Percentiles rank a stretch among this genome's conserved stretches.
Evolutionary conservation across 1,140 invertebrate genomes (phyloP).

Genomic region (Drosophila bocki): DNA sequence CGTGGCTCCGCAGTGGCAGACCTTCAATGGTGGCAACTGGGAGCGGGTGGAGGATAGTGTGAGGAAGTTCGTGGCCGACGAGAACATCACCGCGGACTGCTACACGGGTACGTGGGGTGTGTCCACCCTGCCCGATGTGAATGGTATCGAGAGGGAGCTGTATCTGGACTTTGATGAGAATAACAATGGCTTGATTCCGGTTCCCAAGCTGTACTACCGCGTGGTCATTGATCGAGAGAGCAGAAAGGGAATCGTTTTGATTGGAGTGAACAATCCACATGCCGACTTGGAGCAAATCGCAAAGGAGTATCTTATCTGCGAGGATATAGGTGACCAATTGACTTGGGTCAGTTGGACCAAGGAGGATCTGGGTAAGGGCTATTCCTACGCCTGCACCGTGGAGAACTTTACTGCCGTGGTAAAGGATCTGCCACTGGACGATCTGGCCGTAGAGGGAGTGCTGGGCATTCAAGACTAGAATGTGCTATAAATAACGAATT

Average conservation of each 20-base stretch:
- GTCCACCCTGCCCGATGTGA: slow-evolving; percentile 85
- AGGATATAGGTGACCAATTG: slow-evolving; percentile 85
- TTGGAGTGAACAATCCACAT: slow-evolving; percentile 88
- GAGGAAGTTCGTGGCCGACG: slow-evolving; percentile 80
- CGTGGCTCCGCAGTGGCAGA: slow-evolving; percentile 88
- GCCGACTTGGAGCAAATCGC: slow-evolving; percentile 65
- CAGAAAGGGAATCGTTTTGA: slow-evolving; percentile 86
- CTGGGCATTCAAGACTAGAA: slow-evolving; percentile 40
- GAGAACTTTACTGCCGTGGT: slow-evolving; percentile 87
- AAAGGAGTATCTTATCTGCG: slow-evolving; percentile 86
- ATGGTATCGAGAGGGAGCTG: slow-evolving; percentile 84
- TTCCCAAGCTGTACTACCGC: slow-evolving; percentile 87
- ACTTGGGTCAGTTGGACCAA: slow-evolving; percentile 86
- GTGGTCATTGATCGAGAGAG: slow-evolving; percentile 86
- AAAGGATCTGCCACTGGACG: slow-evolving; percentile 75
- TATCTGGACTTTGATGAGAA: slow-evolving; percentile 85
- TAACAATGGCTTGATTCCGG: slow-evolving; percentile 85
- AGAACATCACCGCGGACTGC: slow-evolving; percentile 85
- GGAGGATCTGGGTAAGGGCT: slow-evolving; percentile 86
- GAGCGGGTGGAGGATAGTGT: slow-evolving; percentile 85
- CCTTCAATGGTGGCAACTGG: slow-evolving; percentile 89
- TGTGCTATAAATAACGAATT: slow-evolving; percentile 29
- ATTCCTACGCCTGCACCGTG: slow-evolving; percentile 89
- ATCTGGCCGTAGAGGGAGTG: slow-evolving; percentile 59
- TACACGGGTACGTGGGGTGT: slow-evolving; percentile 88